Evolutionary conservation across 2,113 vertebrate species (phyloP).

Genomic region (Poicephalus gulielmi): DNA sequence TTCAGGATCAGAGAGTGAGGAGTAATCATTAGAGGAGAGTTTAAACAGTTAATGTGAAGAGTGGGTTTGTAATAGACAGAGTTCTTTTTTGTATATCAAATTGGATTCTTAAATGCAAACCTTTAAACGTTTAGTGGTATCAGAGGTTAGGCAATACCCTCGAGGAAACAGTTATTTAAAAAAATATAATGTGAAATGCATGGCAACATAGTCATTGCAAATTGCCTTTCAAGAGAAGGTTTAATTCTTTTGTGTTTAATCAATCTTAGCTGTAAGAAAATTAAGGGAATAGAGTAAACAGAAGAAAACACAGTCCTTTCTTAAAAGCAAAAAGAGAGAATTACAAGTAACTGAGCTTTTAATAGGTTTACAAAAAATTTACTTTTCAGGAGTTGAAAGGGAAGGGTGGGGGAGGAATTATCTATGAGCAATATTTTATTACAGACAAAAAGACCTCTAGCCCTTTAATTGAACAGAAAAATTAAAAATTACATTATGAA

Average conservation of each 20-base stretch:
- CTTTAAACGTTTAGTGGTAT: not conserved
- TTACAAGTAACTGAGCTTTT: constrained; percentile 3
- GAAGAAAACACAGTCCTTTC: not conserved
- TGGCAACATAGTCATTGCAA: constrained; percentile 29
- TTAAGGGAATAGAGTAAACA: constrained; percentile 19
- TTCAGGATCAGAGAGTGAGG: not conserved
- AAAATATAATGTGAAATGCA: constrained; percentile 61
- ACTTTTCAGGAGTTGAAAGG: not conserved
- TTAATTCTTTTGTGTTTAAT: constrained; percentile 69
- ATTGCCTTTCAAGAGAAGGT: constrained; percentile 51
- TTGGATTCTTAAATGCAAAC: constrained; percentile 23
- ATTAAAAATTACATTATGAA: not conserved
- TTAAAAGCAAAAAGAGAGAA: constrained; percentile 34
- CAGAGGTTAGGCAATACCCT: constrained; percentile 43
- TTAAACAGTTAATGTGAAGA: not conserved
- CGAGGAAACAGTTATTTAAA: constrained; percentile 47
- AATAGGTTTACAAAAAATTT: not conserved
- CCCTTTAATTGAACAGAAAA: not conserved
- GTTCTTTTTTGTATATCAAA: constrained; percentile 8
- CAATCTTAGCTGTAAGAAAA: constrained; percentile 57
- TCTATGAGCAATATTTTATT: not conserved
- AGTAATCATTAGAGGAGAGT: not conserved
- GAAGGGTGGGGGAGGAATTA: not conserved
- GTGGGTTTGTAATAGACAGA: not conserved
- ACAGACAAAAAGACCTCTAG: not conserved